Base-by-base conservation (phyloP, 23 tunicate species). In the Aplidium turbinatum region DNA sequence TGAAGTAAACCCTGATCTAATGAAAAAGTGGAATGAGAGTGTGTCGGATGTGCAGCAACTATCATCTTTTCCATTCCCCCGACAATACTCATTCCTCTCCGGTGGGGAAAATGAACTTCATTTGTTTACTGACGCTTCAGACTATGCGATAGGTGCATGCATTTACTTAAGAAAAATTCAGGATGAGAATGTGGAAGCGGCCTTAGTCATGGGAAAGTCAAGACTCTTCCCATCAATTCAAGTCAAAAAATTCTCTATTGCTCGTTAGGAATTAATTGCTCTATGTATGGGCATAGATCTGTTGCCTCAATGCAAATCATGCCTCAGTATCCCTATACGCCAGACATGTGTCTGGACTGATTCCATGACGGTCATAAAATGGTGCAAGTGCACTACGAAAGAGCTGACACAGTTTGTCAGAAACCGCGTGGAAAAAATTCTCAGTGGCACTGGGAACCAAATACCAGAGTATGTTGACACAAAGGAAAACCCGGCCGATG, bases 211-310 rank as follows among this genome's bases (percentile, higher is more conserved):
- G n/a, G 67, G 36, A 4, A 60, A 60, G n/a, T 29, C 22, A 4
- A 26, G 67, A 29, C 35, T 60, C 6, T 27, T 31, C 67, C 22
- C 9, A 60, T 38, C 30, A 29, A 60, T 38, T 60, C 35, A 60
- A 60, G 36, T 29, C 36, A 29, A 25, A n/a, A 60, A 29, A 60
- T 60, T 60, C 36, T 60, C 67, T 60, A 60, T 29, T 25, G 67
- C 35, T 5, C 35, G 67, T 4, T 29, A 60, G 35, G 67, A 60
- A n/a, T 29, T 60, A n/a, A 6, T 60, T 18, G 67, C 67, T 27
- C 35, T 60, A 29, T 60, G 67, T 23, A 27, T 60, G 36, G 67
- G 67, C 30, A 23, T n/a, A 25, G 67, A 60, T 60, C 35, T 60
- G 9, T n/a, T 60, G 35, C 9, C 11, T 6, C 35, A 60, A 60